These are phyloP conservation scores for Rhagologus leucostigma DNA, from an alignment of 2,113 vertebrate genomes.

Conservation along the genomic window DNA sequence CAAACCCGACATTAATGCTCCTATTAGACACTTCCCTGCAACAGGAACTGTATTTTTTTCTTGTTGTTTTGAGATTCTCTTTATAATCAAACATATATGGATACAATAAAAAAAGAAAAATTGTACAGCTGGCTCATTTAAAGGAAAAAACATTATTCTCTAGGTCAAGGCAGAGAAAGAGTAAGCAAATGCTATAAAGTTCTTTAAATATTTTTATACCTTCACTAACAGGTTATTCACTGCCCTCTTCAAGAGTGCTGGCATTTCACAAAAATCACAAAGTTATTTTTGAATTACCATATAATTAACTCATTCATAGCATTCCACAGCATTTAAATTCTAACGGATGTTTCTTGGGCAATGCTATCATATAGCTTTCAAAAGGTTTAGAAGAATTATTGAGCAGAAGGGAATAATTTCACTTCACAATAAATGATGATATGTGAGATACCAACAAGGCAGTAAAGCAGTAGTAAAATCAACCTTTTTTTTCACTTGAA, in stretches of 20 bases:
- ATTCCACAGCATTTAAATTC: neutral
- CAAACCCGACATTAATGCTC: neutral
- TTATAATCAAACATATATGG: neutral
- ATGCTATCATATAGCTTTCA: neutral
- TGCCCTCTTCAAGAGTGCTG: neutral
- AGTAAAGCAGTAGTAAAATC: neutral
- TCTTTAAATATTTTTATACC: neutral
- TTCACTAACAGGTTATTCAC: neutral
- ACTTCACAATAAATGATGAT: neutral
- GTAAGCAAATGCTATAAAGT: neutral
- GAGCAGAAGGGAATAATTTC: neutral
- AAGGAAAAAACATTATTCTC: neutral
- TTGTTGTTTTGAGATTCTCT: neutral
- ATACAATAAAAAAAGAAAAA: neutral
- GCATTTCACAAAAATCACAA: neutral
- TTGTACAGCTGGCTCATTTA: neutral
- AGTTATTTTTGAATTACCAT: neutral
- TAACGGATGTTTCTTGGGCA: neutral
- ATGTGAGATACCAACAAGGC: neutral
- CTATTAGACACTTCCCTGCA: neutral
- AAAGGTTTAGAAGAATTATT: neutral
- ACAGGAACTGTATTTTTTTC: neutral
- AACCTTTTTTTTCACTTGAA: neutral
- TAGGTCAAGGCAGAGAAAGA: neutral
- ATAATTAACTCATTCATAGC: neutral